Conservation (phyloP, 2,113 vertebrate species). For the Albula glossodonta region DNA sequence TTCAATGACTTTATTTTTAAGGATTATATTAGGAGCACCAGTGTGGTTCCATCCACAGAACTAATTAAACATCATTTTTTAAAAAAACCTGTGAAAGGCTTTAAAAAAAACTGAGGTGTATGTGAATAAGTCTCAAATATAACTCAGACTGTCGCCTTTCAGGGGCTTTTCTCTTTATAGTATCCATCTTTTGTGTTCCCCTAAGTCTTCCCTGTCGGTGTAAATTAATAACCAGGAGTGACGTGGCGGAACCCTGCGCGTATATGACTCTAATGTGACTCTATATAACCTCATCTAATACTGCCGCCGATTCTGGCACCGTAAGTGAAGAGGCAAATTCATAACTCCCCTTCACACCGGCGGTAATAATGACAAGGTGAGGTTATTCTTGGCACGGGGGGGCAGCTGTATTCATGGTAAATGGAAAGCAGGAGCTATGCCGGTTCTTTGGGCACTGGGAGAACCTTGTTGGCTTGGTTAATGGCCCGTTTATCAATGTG, state of each 20-base stretch:
- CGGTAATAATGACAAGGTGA: background rate
- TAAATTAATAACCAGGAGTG: background rate
- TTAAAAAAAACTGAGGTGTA: background rate
- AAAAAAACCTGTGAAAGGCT: background rate
- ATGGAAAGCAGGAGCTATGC: background rate
- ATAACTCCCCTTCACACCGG: background rate
- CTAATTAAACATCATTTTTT: background rate
- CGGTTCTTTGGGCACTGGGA: background rate
- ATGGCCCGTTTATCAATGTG: background rate
- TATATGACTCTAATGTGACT: background rate
- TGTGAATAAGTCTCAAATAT: background rate
- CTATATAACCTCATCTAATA: background rate
- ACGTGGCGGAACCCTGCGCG: background rate
- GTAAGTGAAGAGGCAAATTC: background rate
- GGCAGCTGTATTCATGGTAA: background rate
- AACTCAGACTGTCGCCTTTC: background rate
- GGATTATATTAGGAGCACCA: background rate
- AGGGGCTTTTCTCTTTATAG: background rate
- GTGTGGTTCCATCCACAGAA: background rate
- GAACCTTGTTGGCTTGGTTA: background rate
- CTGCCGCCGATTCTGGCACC: background rate
- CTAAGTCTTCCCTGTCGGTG: background rate
- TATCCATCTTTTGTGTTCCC: background rate
- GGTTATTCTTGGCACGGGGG: background rate
- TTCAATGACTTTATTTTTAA: background rate